Conservation (phyloP, 2,113 vertebrate genomes). For the Phaethornis superciliosus region DNA sequence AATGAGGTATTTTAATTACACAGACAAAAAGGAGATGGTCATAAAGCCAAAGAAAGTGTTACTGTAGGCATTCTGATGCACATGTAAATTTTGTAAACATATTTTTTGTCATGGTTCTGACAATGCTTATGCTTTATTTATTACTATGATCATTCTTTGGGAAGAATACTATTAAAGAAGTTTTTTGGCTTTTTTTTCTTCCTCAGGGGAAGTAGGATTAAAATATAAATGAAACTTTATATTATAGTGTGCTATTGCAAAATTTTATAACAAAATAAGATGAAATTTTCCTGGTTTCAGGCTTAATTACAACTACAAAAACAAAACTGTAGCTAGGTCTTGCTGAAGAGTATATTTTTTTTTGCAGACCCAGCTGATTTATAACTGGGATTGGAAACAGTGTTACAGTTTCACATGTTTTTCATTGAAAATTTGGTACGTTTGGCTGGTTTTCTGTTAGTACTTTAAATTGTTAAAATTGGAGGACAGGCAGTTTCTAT, state of each 20-base stretch:
- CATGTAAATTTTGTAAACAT: neutral
- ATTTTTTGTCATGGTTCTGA: neutral
- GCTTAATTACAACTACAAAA: conserved; percentile 17
- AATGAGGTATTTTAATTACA: neutral
- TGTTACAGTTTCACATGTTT: neutral
- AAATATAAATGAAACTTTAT: neutral
- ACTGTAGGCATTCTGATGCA: neutral
- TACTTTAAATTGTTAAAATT: neutral
- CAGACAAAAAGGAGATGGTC: neutral
- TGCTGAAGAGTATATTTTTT: neutral
- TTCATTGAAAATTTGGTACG: neutral
- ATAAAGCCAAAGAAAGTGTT: neutral
- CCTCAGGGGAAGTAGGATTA: neutral
- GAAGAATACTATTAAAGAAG: neutral
- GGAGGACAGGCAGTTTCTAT: neutral
- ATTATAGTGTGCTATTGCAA: neutral
- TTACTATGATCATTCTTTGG: neutral
- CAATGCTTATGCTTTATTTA: neutral
- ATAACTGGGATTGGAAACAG: neutral
- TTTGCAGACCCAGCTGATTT: conserved; percentile 4
- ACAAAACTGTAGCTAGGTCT: neutral
- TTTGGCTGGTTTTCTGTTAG: conserved; percentile 1
- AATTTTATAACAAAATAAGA: neutral
- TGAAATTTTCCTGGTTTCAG: neutral
- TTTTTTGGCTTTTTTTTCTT: neutral